Conservation (phyloP, 1,140 invertebrate genomes). For the Saccostrea cuccullata region DNA sequence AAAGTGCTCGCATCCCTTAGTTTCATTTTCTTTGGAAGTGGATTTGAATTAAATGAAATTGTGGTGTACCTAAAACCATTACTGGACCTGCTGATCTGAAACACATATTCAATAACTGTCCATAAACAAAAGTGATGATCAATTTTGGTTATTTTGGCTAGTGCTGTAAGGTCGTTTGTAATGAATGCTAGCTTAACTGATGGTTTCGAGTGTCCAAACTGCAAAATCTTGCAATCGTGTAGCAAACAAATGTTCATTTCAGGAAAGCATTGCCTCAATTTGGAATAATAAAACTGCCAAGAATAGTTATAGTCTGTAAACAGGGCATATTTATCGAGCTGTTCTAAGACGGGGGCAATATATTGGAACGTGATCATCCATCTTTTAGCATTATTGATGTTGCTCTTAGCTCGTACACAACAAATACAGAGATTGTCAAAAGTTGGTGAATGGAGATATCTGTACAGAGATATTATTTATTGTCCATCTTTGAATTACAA, state of each 20-base stretch:
- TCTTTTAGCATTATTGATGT: conserved; percentile 2
- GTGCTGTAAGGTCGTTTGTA: neutral
- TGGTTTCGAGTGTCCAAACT: neutral
- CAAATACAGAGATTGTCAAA: neutral
- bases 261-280: neutral
- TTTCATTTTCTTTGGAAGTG: too few species aligned
- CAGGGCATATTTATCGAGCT: conserved; percentile 3
- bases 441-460: neutral
- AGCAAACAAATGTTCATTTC: neutral
- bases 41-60: too few species aligned
- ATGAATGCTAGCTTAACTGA: neutral
- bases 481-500: neutral
- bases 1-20: too few species aligned
- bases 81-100: too few species aligned
- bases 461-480: neutral
- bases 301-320: neutral
- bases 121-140: neutral
- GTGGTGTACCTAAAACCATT: too few species aligned
- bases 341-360: neutral
- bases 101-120: too few species aligned
- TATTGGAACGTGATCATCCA: neutral
- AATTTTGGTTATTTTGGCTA: neutral
- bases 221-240: neutral
- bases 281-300: neutral
- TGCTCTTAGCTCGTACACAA: neutral